phyloP scores from a whole-genome alignment of 2,888 invertebrate species.

The Seira ritae region DNA sequence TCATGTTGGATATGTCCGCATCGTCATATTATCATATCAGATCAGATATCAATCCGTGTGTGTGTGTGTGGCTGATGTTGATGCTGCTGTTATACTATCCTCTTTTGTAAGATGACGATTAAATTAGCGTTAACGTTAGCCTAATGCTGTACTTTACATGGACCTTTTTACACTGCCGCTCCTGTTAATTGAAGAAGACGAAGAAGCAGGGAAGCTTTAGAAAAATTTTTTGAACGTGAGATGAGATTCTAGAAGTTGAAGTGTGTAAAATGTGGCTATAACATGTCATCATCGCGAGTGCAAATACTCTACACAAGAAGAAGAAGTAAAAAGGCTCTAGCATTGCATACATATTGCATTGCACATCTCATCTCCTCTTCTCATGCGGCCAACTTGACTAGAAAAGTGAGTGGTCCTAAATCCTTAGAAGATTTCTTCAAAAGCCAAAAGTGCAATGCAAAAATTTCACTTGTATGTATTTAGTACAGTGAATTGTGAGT shows the following conservation, averaged over 20 bases:
- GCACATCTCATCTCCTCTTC: background rate
- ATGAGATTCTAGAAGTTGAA: background rate
- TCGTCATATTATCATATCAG: background rate
- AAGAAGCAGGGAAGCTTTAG: too few species aligned
- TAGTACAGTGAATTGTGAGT: too few species aligned
- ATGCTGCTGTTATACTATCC: background rate
- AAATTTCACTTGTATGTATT: background rate
- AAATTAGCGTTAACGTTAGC: background rate
- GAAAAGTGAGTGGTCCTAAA: background rate
- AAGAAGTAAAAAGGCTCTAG: background rate
- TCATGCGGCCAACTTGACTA: background rate
- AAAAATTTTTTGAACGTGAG: background rate
- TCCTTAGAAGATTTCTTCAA: background rate
- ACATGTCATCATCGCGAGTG: slow-evolving; percentile 21
- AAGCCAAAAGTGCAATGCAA: background rate
- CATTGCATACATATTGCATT: too few species aligned
- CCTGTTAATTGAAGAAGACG: too few species aligned
- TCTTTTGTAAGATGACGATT: background rate
- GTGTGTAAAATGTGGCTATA: slow-evolving; percentile 6
- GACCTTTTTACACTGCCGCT: background rate
- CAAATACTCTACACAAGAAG: background rate
- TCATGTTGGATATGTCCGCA: background rate
- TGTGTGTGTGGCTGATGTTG: too few species aligned
- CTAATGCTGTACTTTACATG: background rate
- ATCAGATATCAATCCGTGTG: background rate